Conservation (phyloP, 2,113 vertebrate species). For the Tyrannus savana region DNA sequence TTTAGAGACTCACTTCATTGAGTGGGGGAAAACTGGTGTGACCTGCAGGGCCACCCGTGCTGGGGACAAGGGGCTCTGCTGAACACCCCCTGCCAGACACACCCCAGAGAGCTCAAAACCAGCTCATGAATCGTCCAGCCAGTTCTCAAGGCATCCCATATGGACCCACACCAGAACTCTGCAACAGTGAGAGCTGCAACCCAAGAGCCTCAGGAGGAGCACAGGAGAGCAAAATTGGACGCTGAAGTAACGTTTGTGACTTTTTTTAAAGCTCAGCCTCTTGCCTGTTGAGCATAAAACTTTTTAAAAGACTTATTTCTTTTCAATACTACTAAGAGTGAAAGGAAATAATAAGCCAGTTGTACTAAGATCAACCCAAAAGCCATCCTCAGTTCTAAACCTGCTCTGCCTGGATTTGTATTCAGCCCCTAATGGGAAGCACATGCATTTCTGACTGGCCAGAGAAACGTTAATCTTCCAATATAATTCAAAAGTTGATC, state of each 20-base stretch:
- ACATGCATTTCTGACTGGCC: neutral
- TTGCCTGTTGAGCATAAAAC: neutral
- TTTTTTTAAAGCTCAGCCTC: neutral
- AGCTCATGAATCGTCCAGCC: neutral
- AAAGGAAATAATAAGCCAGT: neutral
- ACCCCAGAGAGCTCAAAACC: neutral
- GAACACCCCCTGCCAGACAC: neutral
- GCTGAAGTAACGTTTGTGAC: neutral
- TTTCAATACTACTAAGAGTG: neutral
- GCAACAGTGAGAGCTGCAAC: neutral
- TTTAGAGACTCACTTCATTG: neutral
- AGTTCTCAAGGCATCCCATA: neutral
- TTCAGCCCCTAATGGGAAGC: neutral
- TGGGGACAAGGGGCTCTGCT: neutral
- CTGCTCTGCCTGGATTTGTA: neutral
- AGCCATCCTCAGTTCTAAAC: neutral
- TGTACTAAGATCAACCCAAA: neutral
- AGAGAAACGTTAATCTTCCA: neutral
- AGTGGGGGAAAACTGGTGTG: neutral
- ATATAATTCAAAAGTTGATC: neutral
- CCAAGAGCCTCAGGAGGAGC: neutral
- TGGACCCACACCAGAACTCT: neutral
- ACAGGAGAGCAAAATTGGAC: neutral
- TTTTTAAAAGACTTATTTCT: neutral
- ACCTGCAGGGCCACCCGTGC: neutral